These are phyloP conservation scores for Clupea harengus DNA, from an alignment of 2,113 vertebrate species.

Conservation along the genomic window DNA sequence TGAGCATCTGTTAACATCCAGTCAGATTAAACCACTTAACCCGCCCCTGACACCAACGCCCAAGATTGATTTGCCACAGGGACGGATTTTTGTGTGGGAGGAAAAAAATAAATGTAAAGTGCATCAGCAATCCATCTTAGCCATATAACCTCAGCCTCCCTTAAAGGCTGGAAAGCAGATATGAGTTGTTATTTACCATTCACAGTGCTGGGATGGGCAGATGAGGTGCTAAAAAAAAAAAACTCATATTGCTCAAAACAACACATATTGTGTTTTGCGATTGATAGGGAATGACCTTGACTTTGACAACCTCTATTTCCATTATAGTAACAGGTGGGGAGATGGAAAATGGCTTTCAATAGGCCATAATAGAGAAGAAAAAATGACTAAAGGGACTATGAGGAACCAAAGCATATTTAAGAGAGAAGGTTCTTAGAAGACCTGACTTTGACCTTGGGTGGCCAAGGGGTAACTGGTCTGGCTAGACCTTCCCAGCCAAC, in stretches of 20 bases:
- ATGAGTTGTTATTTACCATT: conserved; percentile 8
- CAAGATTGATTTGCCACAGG: conserved; percentile 40
- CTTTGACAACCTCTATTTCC: background rate
- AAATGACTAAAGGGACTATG: conserved; percentile 28
- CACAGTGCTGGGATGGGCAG: background rate
- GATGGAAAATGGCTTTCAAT: background rate
- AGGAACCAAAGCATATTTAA: conserved; percentile 24
- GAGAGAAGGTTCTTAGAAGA: conserved; percentile 22
- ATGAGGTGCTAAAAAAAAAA: background rate
- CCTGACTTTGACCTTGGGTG: conserved; percentile 27
- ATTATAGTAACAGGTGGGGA: background rate
- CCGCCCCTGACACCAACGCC: conserved; percentile 29
- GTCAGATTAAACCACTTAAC: conserved; percentile 47
- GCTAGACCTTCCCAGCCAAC: background rate
- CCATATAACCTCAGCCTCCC: conserved; percentile 3
- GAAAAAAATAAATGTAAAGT: conserved; percentile 30
- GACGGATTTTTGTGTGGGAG: background rate
- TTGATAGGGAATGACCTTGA: conserved; percentile 33
- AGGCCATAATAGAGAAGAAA: background rate
- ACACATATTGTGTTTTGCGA: conserved; percentile 12
- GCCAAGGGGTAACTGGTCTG: background rate
- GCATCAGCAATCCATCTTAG: conserved; percentile 20
- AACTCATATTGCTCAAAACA: background rate
- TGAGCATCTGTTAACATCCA: conserved; percentile 50
- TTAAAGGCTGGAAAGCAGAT: background rate